phyloP scores from a whole-genome alignment of 2,113 vertebrate genomes.

The Paradoxurus hermaphroditus region DNA sequence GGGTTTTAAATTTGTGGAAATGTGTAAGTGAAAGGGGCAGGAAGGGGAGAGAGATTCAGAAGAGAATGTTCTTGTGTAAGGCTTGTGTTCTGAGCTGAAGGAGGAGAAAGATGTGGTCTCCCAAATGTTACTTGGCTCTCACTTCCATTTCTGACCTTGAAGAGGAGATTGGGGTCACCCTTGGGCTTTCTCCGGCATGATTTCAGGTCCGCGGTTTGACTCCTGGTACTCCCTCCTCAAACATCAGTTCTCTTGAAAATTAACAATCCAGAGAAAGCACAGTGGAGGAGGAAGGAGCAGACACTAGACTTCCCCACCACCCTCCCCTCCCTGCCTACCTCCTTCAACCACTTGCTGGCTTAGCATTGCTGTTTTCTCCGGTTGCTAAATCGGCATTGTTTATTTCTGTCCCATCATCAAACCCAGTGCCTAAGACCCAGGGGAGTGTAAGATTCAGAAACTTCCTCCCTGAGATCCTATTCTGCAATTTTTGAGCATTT shows the following conservation, averaged over 20 bases:
- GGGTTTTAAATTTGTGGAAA: not conserved
- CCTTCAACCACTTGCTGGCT: not conserved
- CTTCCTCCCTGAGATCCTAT: not conserved
- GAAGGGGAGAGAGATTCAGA: not conserved
- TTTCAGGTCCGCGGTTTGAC: not conserved
- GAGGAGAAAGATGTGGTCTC: not conserved
- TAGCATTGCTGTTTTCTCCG: not conserved
- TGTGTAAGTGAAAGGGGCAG: not conserved
- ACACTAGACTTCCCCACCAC: not conserved
- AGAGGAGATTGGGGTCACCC: not conserved
- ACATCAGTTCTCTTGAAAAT: not conserved
- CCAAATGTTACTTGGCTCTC: not conserved
- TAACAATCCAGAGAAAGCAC: not conserved
- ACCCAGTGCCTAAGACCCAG: not conserved
- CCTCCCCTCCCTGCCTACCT: not conserved
- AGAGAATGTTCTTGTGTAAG: not conserved
- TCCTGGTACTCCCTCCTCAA: not conserved
- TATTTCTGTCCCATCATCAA: not conserved
- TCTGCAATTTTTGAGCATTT: not conserved
- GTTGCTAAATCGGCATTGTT: conserved; percentile 19
- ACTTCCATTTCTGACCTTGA: not conserved
- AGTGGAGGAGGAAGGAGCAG: not conserved
- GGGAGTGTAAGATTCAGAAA: not conserved
- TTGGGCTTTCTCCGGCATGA: not conserved
- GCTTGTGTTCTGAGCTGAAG: not conserved